Evolutionary conservation across 2,113 vertebrate genomes (phyloP).

Genomic region (Gavia stellata): DNA sequence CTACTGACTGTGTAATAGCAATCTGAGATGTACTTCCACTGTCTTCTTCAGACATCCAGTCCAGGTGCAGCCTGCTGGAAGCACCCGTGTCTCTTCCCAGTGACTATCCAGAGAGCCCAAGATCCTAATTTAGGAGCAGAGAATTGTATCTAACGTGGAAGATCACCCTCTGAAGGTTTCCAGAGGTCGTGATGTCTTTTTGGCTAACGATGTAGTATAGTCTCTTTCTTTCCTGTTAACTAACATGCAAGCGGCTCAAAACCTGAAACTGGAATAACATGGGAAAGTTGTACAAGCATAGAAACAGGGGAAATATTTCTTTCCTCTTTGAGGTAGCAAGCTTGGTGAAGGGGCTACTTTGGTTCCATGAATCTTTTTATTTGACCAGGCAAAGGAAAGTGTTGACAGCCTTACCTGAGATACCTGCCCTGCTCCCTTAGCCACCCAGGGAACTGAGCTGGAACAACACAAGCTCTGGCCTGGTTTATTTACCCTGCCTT

Average conservation of each 20-base stretch:
- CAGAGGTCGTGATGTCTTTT: neutral
- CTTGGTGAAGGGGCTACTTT: neutral
- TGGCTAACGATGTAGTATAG: neutral
- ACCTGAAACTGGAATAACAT: neutral
- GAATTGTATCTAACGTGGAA: neutral
- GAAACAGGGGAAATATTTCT: neutral
- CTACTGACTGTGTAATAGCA: neutral
- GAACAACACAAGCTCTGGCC: neutral
- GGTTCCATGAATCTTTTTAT: neutral
- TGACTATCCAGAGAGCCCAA: neutral
- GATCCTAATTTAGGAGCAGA: neutral
- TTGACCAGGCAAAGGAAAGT: neutral
- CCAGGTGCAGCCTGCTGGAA: neutral
- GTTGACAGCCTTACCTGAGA: neutral
- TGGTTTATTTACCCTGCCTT: neutral
- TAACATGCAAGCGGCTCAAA: rapidly evolving
- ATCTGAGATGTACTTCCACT: rapidly evolving
- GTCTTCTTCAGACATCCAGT: neutral
- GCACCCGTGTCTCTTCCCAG: neutral
- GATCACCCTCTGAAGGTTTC: neutral
- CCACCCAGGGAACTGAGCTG: neutral
- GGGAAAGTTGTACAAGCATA: neutral
- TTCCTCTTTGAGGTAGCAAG: neutral
- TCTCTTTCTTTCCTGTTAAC: neutral
- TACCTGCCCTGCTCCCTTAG: neutral